phyloP scores from a whole-genome alignment of 2,888 invertebrate species.

The Thalpophila matura region DNA sequence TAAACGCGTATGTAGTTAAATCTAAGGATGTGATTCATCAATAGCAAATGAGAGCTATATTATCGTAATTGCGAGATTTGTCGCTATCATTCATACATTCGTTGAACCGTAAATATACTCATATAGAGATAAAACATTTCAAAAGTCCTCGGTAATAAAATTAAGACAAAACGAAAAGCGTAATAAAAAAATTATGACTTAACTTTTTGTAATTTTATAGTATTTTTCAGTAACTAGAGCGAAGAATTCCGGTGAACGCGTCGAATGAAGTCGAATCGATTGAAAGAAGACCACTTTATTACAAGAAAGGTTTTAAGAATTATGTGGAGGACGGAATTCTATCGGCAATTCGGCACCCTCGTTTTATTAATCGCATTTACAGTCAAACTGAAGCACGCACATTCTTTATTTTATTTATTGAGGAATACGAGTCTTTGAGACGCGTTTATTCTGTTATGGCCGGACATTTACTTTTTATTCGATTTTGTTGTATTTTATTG shows the following conservation, averaged over 20 bases:
- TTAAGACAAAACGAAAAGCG: neutral
- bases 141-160: neutral
- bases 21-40: neutral
- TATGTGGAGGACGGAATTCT: slow-evolving; percentile 36
- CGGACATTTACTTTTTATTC: neutral
- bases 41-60: slow-evolving; percentile 18
- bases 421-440: slow-evolving; percentile 8
- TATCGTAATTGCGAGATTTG: neutral
- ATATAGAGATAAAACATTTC: neutral
- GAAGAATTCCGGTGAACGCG: slow-evolving; percentile 12
- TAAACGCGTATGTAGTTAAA: neutral
- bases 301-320: slow-evolving; percentile 20
- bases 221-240: slow-evolving; percentile 1
- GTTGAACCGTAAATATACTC: neutral
- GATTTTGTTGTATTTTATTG: neutral
- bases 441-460: slow-evolving; percentile 15
- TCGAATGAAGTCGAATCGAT: slow-evolving; percentile 1
- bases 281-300: slow-evolving; percentile 31
- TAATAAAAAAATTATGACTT: neutral
- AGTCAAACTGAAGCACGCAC: slow-evolving; percentile 24
- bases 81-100: slow-evolving; percentile 2
- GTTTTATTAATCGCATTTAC: slow-evolving; percentile 38
- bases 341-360: slow-evolving; percentile 20
- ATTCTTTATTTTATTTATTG: slow-evolving; percentile 35
- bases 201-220: too few relatives aligned